Base-by-base conservation (phyloP, 2,888 invertebrate genomes). In the Ellobium chinense region DNA sequence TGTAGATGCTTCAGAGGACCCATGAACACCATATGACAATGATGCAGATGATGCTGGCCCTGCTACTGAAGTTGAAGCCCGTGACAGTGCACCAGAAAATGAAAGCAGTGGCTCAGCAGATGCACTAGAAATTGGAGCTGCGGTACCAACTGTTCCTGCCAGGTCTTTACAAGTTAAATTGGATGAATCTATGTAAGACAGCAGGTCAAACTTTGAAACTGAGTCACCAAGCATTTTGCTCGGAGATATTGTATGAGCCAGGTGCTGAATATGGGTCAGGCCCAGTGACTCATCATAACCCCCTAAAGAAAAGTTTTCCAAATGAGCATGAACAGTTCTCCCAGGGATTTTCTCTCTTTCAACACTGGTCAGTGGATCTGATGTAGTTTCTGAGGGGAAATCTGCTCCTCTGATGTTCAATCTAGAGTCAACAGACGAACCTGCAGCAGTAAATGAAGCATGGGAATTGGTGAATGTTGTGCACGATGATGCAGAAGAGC, bases 241-340 rank as follows among this genome's bases (percentile, higher is more conserved):
- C 3, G 78, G 78, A 62, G 78, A 77, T n/a, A 68, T 18, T 7
- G 68, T 21, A 1, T 70, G 78, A 18, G 62, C 63, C 37, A 78
- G 62, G 7, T 70, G 60, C 36, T 78, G 78, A 46, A 70, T 36
- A 18, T 65, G 54, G 18, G 18, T 18, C 27, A 54, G 27, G 34
- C 66, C 70, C 29, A 70, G 5, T n/a, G 78, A 78, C n/a, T 39
- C 70, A n/a, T 78, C 78, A 62, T 62, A 69, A n/a, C 36, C 69
- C 2, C 70, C 69, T 12, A 78, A 46, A 1, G 78, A 78, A 21
- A 78, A 62, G 46, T 69, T 70, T 36, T 78, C 78, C n/a, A 78
- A 37, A 78, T 78, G 54, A 39, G 60, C 46, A 36, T 21, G 69
- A 21, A 70, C 24, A 29, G 39, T 31, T 75, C 34, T 5, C n/a